Evolutionary conservation across 2,888 invertebrate species (phyloP), one percentile per base, ranked within the genome.

Genomic region (Frankliniella fusca): DNA sequence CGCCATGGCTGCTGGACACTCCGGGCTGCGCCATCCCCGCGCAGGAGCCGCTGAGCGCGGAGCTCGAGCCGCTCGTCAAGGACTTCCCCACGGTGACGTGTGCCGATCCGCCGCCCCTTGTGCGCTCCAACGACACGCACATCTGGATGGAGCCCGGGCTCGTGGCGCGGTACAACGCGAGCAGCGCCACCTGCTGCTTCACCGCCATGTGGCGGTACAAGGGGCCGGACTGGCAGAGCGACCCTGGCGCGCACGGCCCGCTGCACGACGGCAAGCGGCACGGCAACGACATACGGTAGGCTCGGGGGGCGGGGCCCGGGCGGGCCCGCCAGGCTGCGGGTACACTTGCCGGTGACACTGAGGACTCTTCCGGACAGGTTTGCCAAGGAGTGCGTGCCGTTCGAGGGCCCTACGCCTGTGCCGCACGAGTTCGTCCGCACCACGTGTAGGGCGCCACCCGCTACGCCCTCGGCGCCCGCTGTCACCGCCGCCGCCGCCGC

Each of bases 1-100:
- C 70, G 23, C 23, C 70, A 8, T 84, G 83, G 81, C 49, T 84
- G 61, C 84, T 84, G 82, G 83, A 84, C 81, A 81, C 83, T 12
- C 27, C 81, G 15, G 84, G 83, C 27, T 84, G 84, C 80, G 82
- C 83, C 48, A 84, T 84, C 65, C 84, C 84, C 11, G 84, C 84
- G 9, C 82, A 84, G 70, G 84, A 84, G 80, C 82, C 84, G 20
- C 81, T 81, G 65, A 84, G 84, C 83, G 82, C 80, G 9, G 80
- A 82, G 20, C 81, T 84, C 76, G 80, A 80, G 27, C 70, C 81
- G 54, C 83, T 83, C 81, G 81, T 84, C 80, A n/a, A 38, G 23
- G 48, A 79, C 23, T 81, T 81, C 81, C 20, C 23, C 7, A 81
- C 83, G 7, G 80, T 83, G 61, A 80, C 80, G 28, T 84, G 84